Conservation (phyloP, 2,113 vertebrate species). For the Elgaria multicarinata region DNA sequence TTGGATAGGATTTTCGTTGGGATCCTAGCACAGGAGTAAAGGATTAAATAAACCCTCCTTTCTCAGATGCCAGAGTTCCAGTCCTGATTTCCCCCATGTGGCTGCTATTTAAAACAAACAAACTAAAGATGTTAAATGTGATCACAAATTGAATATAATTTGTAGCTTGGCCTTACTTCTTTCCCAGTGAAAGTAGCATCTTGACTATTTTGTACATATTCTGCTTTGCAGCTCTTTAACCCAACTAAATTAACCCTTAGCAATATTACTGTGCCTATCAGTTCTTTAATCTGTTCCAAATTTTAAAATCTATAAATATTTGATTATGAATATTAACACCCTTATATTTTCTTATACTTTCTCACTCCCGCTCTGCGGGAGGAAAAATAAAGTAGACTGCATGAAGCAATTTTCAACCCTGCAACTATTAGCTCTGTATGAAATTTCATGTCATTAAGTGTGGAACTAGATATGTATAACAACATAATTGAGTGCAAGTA, state of each 20-base stretch:
- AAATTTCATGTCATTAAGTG: slow-evolving; percentile 9
- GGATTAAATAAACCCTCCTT: not conserved
- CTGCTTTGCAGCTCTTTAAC: not conserved
- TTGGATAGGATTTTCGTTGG: not conserved
- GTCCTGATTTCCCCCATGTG: not conserved
- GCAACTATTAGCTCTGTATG: not conserved
- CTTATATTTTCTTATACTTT: not conserved
- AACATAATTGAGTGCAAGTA: slow-evolving; percentile 22
- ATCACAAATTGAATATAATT: not conserved
- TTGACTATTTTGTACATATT: not conserved
- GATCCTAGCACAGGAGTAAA: not conserved
- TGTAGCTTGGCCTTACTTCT: not conserved
- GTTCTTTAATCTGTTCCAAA: not conserved
- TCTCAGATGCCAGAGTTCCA: not conserved
- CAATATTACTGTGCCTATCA: not conserved
- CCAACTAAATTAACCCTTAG: not conserved
- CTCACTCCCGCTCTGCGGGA: not conserved
- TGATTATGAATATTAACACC: not conserved
- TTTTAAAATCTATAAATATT: not conserved
- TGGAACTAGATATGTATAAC: not conserved
- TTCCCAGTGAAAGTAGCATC: not conserved
- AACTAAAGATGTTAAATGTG: not conserved
- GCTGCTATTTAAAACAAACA: not conserved
- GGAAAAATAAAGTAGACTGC: not conserved
- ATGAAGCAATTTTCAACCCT: not conserved